Base-by-base conservation (phyloP, 2,888 invertebrate species). In the Andrena bicolor region DNA sequence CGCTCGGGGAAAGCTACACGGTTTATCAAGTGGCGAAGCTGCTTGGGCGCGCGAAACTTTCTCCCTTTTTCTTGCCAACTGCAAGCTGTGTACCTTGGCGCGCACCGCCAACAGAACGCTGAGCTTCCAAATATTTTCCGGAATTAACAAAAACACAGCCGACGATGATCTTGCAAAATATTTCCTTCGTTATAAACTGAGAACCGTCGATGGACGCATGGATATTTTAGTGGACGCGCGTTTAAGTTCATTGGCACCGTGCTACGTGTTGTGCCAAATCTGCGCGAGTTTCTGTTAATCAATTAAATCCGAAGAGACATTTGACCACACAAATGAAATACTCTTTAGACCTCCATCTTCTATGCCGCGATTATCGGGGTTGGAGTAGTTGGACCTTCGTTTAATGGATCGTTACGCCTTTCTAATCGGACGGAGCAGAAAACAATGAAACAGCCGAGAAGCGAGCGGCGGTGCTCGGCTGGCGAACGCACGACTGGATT, bases 1-100 rank as follows among this genome's bases (percentile, higher is more conserved):
- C 41, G 60, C 83, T 48, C 63, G 53, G 66, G 13, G 64, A 74
- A 82, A 71, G 78, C 69, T 83, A 74, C 77, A 78, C 74, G 83
- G 77, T 83, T 81, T 81, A 77, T 66, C 83, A 75, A 83, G 70
- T 66, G 64, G 65, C 65, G 68, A 77, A 77, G 66, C 81, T 82
- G 72, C 60, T 64, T 53, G 70, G 26, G 28, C 58, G 65, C 73
- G 48, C 69, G 48, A 16, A 58, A 64, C 56, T 63, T 72, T 28
- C 16, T 16, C 56, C 32, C 32, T 26, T 41, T n/a, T 26, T 32
- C 35, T 53, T 63, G 10, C 30, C 60, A 41, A 51, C 70, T 72
- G 7, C 3, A 6, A 13, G 35, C 63, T 16, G 56, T 53, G 73
- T 41, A 13, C 41, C 56, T 58, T 58, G 20, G 26, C 48, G 56